Evolutionary conservation across 2,113 vertebrate genomes (phyloP), one percentile per base, ranked within the genome.

Genomic region (Electrona antarctica): DNA sequence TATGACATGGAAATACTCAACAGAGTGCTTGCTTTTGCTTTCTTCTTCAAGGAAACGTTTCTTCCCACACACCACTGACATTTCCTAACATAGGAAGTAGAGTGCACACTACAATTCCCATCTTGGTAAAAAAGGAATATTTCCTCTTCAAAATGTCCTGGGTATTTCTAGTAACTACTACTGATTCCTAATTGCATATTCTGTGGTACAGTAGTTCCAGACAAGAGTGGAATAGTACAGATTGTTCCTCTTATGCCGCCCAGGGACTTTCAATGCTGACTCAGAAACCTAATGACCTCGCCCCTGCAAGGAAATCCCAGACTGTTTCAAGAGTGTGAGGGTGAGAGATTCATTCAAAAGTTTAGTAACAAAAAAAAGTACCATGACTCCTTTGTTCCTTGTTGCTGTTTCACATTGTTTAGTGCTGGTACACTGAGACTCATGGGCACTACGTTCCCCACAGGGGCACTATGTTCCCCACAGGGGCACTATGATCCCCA

Each of bases 271-370:
- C 77, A 28, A 28, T 21, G 6, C 1, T 0, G 91, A 92, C 85
- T 91, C 89, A 92, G 76, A 80, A 58, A 74, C 79, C 73, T 8
- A 52, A 58, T 88, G 85, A 84, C 85, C 79, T 88, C 83, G 79
- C 85, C 85, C 80, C 60, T 61, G 75, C 84, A 62, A 91, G 89
- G 89, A 92, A 92, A 89, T 87, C 86, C 89, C 88, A 80, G 68
- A 85, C 67, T 63, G 77, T 81, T 87, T 73, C 78, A 70, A 78
- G 56, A 0, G 70, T 41, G 66, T 41, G 52, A 80, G 60, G 14
- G 41, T 47, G 64, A 14, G 64, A 14, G 59, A 74, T 33, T 21
- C 28, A 41, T 63, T 13, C 33, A 60, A 60, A 12, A 33, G 10
- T 13, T 41, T 41, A 2, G 33, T 41, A 41, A 41, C 33, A 41